Evolutionary conservation across 2,888 invertebrate species (phyloP).

Genomic region (Meiosimyza decipiens): DNA sequence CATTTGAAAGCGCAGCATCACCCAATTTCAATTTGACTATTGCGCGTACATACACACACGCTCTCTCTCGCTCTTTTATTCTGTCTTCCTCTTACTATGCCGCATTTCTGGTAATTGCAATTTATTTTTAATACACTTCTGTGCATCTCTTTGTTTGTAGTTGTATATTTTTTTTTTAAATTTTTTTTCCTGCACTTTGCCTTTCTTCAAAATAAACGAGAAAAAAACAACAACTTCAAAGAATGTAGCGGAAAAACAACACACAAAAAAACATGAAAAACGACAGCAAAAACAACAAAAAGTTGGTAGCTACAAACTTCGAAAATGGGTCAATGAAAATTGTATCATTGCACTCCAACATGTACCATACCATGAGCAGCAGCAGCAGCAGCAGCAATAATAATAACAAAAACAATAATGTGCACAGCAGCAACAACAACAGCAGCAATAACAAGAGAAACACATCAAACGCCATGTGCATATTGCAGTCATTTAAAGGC

Average conservation of each 20-base stretch:
- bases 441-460: constrained; percentile 16
- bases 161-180: not conserved
- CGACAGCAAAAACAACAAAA: not conserved
- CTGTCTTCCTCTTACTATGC: not conserved
- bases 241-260: constrained; percentile 22
- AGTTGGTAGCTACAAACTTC: constrained; percentile 26
- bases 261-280: constrained; percentile 12
- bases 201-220: constrained; percentile 14
- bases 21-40: too few species aligned
- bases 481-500: too few species aligned
- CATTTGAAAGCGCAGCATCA: too few species aligned
- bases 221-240: constrained; percentile 11
- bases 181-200: not conserved
- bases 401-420: not conserved
- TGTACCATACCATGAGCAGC: not conserved
- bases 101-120: not conserved
- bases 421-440: constrained; percentile 7
- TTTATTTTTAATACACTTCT: constrained; percentile 10
- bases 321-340: constrained; percentile 37
- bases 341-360: constrained; percentile 29
- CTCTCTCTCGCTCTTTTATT: not conserved
- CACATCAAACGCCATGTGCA: not conserved
- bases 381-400: constrained; percentile 7
- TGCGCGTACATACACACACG: too few species aligned
- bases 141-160: not conserved